Base-by-base conservation (phyloP, 2,888 invertebrate genomes). In the Lomographa bimaculata region DNA sequence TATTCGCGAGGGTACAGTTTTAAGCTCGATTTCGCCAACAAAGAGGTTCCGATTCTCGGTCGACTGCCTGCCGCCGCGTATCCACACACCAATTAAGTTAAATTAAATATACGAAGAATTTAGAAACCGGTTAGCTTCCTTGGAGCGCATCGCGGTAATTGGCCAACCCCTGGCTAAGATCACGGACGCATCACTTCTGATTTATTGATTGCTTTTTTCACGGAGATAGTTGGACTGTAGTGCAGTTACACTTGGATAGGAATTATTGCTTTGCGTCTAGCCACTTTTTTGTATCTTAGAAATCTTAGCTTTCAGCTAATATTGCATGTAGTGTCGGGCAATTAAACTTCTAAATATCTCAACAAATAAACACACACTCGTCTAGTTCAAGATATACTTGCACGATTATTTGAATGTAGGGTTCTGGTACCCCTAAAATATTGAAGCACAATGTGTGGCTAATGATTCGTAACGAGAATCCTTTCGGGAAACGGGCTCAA, bases 101-200 rank as follows among this genome's bases (percentile, higher is more conserved):
- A 84, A 86, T 43, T 83, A 85, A 84, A 85, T 80, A 85, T 82
- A 86, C 83, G 79, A 83, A 87, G 87, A 87, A 87, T 87, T 86
- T 89, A 89, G 89, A 87, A 87, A 89, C 83, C 84, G 79, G 77
- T 84, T 81, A 80, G 79, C 84, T 86, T 86, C 81, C 85, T 84
- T 83, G 83, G 81, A 87, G 86, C 87, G 87, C 80, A 85, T 78
- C 87, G 83, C 64, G 58, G 76, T 89, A 89, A 89, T 87, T 87
- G 86, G 83, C 82, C 75, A 77, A 77, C 77, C 75, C 76, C 72
- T 67, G n/a, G 74, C 71, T 76, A 71, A 71, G 71, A 84, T 75
- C 77, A 81, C 78, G 74, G 77, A 78, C 73, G 72, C 75, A 77
- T 76, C 71, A 71, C 72, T 71, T 71, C 69, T 76, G 81, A 82